Base-by-base conservation (phyloP, 2,888 invertebrate species). In the Lepetodrilus schrolli region DNA sequence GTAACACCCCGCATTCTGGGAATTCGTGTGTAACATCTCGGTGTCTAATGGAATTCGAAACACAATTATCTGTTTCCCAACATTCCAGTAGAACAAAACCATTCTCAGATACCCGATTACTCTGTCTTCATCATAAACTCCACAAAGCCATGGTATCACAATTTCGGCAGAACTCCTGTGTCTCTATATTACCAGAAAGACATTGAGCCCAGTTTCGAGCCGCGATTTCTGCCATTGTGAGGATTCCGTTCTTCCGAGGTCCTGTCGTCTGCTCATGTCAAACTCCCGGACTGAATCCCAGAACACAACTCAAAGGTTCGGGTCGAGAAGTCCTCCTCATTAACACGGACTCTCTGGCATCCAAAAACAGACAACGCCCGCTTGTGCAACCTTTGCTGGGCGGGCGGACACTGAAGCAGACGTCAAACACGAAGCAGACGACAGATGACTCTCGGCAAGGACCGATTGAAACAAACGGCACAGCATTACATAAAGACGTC, bases 211-310 rank as follows among this genome's bases (percentile, higher is more conserved):
- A 10, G n/a, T 8, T 3, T 30, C n/a, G n/a, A 58, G 34, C n/a
- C 58, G 8, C 10, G 4, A 30, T 7, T 58, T 34, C 58, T 7
- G 21, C 34, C 34, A 58, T 21, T 23, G 58, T 13, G 3, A 1
- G 30, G 34, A 17, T 7, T 26, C 17, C 5, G 58, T 10, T 4
- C 30, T 23, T 26, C 58, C 34, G 10, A 26, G 17, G 30, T 10
- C 30, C 30, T 58, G 30, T 30, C 58, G 58, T 58, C 58, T 58
- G 58, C 58, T 58, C 58, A 58, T 58, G 26, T 17, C 58, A n/a
- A 43, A 43, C 7, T n/a, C n/a, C 43, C 43, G 17, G 43, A 17
- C 0, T 13, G 4, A 43, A 43, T 17, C 13, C n/a, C 43, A 43
- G 43, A 43, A n/a, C 43, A 17, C 13, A 17, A 43, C 17, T 43